phyloP scores from a whole-genome alignment of 2,888 invertebrate genomes.

The Drosophila melanosoma region DNA sequence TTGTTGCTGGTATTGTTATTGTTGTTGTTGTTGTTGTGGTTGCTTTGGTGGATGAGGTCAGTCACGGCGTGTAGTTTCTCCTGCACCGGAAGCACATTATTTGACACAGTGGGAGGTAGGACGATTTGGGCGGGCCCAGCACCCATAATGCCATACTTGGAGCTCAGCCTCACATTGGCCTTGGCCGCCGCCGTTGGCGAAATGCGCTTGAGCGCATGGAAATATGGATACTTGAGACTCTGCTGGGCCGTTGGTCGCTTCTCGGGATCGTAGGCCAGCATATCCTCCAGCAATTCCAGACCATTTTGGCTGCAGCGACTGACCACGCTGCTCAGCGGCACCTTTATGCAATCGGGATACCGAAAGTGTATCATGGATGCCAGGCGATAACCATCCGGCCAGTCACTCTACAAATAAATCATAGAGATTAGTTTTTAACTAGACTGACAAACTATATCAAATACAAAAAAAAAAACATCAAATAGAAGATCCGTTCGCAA shows the following conservation, averaged over 20 bases:
- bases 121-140: conserved; percentile 39
- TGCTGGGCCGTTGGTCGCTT: conserved; percentile 96
- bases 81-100: conserved; percentile 82
- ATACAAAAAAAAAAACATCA: background rate
- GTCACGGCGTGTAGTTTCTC: conserved; percentile 80
- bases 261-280: conserved; percentile 96
- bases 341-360: conserved; percentile 95
- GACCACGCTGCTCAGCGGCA: conserved; percentile 92
- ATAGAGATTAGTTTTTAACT: fast-evolving
- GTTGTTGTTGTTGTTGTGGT: conserved; percentile 58
- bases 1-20: conserved; percentile 50
- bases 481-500: background rate
- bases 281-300: conserved; percentile 92
- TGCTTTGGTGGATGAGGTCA: conserved; percentile 74
- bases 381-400: conserved; percentile 97
- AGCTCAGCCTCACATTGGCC: conserved; percentile 74
- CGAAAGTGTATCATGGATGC: conserved; percentile 97
- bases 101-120: conserved; percentile 72
- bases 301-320: conserved; percentile 93
- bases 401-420: conserved; percentile 88
- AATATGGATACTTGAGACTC: conserved; percentile 89
- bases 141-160: conserved; percentile 69
- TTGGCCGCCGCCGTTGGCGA: conserved; percentile 82
- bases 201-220: conserved; percentile 83
- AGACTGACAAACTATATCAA: background rate